Base-by-base conservation (phyloP, 2,888 invertebrate species). In the Hirtodrosophila trivittata region DNA sequence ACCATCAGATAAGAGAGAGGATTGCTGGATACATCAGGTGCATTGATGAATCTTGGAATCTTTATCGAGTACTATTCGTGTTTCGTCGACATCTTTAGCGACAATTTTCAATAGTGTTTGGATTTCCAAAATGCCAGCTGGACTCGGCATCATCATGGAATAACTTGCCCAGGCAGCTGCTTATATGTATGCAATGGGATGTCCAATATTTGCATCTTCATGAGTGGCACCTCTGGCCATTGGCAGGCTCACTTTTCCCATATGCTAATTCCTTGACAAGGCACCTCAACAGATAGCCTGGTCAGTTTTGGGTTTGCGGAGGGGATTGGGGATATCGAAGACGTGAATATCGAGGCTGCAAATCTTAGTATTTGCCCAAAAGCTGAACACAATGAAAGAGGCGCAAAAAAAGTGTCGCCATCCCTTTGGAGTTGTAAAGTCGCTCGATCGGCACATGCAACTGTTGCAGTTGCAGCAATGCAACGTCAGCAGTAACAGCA, bases 401-500 rank as follows among this genome's bases (percentile, higher is more conserved):
- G 71, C 57, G 66, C 57, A 81, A 66, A 49, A 80, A 84, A 75
- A 74, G 71, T 87, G 77, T 87, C 87, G 76, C 81, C 81, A 76
- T 70, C 45, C 58, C 56, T 62, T 76, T 43, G 55, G 76, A 54
- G 67, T 66, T 75, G 62, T 41, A 84, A 72, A 84, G 74, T 63
- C 63, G 56, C 52, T 60, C 64, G 60, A 52, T 66, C 46, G 59
- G 38, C 41, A 45, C 75, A 65, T 77, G 72, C 59, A 68, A 66
- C 62, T 41, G 75, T 56, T 66, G 45, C 60, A 30, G 51, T 45
- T 68, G 60, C 56, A 63, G 33, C 43, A 38, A 43, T 32, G 21
- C 52, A 39, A 54, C 55, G 28, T 26, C n/a, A n/a, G n/a, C n/a
- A n/a, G n/a, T n/a, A n/a, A 46, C 42, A 49, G 37, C n/a, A n/a